These are phyloP conservation scores for Emydoidea blandingii DNA, from an alignment of 2,797 vertebrate genomes.

Conservation along the genomic window DNA sequence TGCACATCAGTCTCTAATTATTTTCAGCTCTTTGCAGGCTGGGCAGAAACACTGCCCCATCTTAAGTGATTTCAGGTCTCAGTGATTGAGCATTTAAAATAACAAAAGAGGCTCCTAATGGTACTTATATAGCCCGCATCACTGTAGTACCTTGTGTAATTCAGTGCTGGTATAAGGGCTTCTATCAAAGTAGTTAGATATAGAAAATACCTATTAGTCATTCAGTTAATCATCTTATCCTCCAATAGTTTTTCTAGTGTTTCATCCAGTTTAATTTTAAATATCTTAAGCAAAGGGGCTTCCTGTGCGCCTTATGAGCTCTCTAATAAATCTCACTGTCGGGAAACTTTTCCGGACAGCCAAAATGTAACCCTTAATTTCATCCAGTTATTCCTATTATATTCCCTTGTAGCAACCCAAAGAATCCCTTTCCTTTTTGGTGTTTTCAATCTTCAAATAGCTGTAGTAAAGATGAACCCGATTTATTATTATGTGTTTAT, in stretches of 20 bases:
- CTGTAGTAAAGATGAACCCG: neutral
- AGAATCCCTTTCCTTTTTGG: neutral
- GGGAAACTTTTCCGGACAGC: neutral
- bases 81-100: no score
- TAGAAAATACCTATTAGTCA: neutral
- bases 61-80: no score
- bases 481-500: no score
- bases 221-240: neutral
- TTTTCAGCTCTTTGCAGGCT: no score
- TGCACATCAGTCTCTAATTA: no score
- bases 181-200: neutral
- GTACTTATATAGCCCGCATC: neutral
- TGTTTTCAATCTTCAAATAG: neutral
- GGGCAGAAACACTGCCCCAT: no score
- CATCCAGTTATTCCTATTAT: neutral
- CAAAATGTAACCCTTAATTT: neutral
- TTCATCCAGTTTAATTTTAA: neutral
- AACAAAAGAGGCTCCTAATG: no score
- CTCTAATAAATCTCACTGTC: no score
- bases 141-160: neutral
- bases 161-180: neutral
- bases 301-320: neutral
- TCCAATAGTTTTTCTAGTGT: neutral
- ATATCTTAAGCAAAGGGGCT: neutral
- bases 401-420: neutral